A percentile compares a stretch with the other conserved stretches of the same genome.
These are phyloP conservation scores for Passer domesticus DNA, from an alignment of 2,113 vertebrate genomes.

Conservation along the genomic window DNA sequence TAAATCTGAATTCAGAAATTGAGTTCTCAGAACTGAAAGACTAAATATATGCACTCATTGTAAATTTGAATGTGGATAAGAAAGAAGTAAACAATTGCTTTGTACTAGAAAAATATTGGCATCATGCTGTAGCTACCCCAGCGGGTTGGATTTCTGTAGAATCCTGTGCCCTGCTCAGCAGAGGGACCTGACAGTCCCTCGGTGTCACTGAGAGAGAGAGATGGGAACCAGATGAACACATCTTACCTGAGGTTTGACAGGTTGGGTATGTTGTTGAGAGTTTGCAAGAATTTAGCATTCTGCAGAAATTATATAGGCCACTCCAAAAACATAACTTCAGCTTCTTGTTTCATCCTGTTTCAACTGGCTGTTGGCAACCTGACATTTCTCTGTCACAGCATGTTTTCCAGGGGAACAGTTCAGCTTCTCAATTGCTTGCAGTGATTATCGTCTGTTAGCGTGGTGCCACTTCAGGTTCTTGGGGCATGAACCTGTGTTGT, in stretches of 20 bases:
- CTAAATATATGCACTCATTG: not conserved
- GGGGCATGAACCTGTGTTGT: not conserved
- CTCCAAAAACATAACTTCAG: not conserved
- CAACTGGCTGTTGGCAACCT: not conserved
- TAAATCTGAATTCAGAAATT: not conserved
- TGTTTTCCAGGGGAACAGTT: not conserved
- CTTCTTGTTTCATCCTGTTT: not conserved
- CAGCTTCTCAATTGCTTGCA: not conserved
- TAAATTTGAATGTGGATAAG: not conserved
- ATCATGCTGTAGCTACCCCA: not conserved
- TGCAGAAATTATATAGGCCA: not conserved
- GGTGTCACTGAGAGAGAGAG: fast-evolving
- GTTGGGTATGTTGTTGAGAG: not conserved
- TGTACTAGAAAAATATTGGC: not conserved
- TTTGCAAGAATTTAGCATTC: not conserved
- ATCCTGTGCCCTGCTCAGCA: not conserved
- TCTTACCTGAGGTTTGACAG: not conserved
- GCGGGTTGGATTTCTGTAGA: not conserved
- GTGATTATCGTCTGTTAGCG: not conserved
- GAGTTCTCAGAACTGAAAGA: not conserved
- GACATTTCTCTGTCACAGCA: not conserved
- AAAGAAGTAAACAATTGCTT: not conserved
- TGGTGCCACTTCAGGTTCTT: not conserved
- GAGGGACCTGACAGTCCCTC: not conserved
- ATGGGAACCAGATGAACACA: not conserved